Base-by-base conservation (phyloP, 2,888 invertebrate species). In the Microplitis deprimator region DNA sequence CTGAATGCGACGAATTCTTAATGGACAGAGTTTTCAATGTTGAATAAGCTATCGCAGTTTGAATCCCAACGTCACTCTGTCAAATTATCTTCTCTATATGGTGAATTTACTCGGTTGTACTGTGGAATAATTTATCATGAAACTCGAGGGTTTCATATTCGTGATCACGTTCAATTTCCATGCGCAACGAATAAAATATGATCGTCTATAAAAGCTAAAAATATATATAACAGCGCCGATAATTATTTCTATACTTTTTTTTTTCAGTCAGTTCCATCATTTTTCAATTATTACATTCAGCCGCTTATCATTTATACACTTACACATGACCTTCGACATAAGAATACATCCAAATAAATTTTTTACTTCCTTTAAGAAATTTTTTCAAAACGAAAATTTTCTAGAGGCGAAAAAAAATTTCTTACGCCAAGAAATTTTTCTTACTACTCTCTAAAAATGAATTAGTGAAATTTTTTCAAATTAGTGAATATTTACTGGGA, bases 111-210 rank as follows among this genome's bases (percentile, higher is more conserved):
- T 38, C 13, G 50, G 50, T 50, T 50, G 50, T 50, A 50, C 50
- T 8, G 13, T n/a, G 62, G 17, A 62, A 62, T 20, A 62, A 17
- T 29, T 20, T n/a, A 64, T 20, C 67, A 67, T 38, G 39, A 38
- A 67, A 38, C 67, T 67, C 29, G 62, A 29, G 67, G 38, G 39
- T 67, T 67, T 64, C 64, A 64, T 64, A 64, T 64, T 50, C 50
- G 50, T 50, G 50, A 50, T 50, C 50, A 50, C 50, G 50, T 50
- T 50, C 50, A 10, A 64, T 64, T 20, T 64, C 64, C 64, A 64
- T 64, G 64, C 8, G 6, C 10, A 8, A 29, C 67, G 67, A 67
- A 67, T 67, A 67, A 67, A 67, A 67, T 38, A 67, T 67, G n/a
- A 67, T 20, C 67, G 67, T 64, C 67, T 20, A 39, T 67, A n/a